Conservation (phyloP, 2,888 invertebrate species). For the Epirrhoe alternata region DNA sequence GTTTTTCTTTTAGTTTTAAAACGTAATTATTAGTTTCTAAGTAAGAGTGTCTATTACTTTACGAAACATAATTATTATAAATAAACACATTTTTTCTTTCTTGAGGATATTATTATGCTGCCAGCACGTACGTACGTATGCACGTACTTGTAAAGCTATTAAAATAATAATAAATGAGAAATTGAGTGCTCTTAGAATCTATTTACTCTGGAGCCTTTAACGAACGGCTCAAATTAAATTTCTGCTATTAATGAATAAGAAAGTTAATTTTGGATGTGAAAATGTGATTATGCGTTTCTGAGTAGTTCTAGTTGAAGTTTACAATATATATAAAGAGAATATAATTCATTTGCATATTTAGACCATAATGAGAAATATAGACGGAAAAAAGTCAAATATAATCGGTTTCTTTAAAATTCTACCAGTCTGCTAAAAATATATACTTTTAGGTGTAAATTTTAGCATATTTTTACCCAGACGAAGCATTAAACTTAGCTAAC, state of each 20-base stretch:
- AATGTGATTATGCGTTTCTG: constrained; percentile 24
- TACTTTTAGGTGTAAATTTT: background rate
- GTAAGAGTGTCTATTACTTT: too few relatives aligned
- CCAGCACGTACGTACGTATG: background rate
- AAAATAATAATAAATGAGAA: constrained; percentile 34
- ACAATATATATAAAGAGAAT: too few relatives aligned
- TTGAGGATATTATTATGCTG: background rate
- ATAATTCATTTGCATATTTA: too few relatives aligned
- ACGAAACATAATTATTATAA: too few relatives aligned
- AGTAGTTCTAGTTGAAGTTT: background rate
- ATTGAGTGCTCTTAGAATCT: constrained; percentile 43
- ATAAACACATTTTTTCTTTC: too few relatives aligned
- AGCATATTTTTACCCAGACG: background rate
- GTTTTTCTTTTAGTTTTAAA: too few relatives aligned
- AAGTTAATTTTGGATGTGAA: constrained; percentile 33
- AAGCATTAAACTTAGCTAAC: background rate
- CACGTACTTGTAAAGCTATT: constrained; percentile 19
- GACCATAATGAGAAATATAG: too few relatives aligned
- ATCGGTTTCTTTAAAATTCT: too few relatives aligned
- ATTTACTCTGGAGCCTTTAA: constrained; percentile 40
- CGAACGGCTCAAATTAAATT: constrained; percentile 38
- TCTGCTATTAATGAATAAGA: constrained; percentile 44
- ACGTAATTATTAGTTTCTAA: too few relatives aligned
- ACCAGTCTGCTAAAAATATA: too few relatives aligned
- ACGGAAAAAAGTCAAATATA: too few relatives aligned